Evolutionary conservation across 2,888 invertebrate species (phyloP), one percentile per base, ranked within the genome.

Genomic region (Chorisops tibialis): DNA sequence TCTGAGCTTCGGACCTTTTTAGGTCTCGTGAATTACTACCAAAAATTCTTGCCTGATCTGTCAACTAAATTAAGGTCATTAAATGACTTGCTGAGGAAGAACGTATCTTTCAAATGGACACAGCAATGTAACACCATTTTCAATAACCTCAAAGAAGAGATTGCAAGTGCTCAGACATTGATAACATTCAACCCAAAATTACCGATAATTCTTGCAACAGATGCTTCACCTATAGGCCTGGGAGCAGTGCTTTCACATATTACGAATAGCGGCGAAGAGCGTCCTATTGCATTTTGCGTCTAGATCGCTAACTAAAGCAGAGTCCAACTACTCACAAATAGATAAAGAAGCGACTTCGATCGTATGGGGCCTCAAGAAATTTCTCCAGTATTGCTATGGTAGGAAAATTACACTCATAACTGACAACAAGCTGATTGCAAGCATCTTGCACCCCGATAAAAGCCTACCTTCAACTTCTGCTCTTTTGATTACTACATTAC

Each of bases 321-420:
- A 48, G 22, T 21, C 19, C 19, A 48, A 48, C 22, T 48, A 21
- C 4, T 21, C 21, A 2, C 48, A 48, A 22, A 21, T 48, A 4
- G 21, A 48, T 11, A 48, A 48, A 21, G 48, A 48, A 19, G 48
- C 48, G n/a, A 12, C 22, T 2, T 19, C 48, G 2, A 9, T 48
- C 19, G 19, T 21, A 2, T 48, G 14, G 19, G 48, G 48, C 4
- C 21, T 48, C 4, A 19, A 48, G 19, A 19, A 48, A 22, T 48
- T 48, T n/a, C 22, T n/a, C 22, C 6, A 48, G 11, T 48, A 48
- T 11, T 19, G 19, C n/a, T 48, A 21, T 22, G 48, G 48, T 3
- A 3, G 48, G 9, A 3, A 4, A 21, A 21, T 48, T 0, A 63
- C 77, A 12, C n/a, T n/a, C n/a, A n/a, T n/a, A n/a, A n/a, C n/a